phyloP scores from a whole-genome alignment of 2,113 vertebrate genomes.

The Malurus alboscapulatus region DNA sequence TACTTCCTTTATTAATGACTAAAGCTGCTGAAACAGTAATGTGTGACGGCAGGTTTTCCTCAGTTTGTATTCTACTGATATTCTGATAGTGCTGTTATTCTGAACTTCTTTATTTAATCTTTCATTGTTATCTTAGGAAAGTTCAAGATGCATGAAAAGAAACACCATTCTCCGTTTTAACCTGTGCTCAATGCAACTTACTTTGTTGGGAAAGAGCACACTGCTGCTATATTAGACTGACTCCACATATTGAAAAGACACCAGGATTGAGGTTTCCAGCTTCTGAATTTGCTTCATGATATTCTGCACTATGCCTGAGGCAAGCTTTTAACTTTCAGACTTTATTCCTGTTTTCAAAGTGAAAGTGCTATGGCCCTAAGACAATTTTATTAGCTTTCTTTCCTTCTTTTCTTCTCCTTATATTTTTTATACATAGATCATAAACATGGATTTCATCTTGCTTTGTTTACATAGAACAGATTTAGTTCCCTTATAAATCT shows the following conservation, averaged over 20 bases:
- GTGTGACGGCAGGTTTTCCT: not conserved
- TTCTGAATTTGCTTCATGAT: not conserved
- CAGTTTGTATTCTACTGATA: not conserved
- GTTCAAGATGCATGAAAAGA: not conserved
- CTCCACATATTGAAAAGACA: not conserved
- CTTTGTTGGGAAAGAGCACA: not conserved
- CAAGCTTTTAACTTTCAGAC: not conserved
- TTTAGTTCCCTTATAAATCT: slow-evolving; percentile 38
- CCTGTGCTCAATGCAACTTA: not conserved
- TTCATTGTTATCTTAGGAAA: not conserved
- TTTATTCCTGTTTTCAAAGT: not conserved
- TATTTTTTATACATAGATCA: not conserved
- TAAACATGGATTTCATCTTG: slow-evolving; percentile 28
- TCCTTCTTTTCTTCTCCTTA: not conserved
- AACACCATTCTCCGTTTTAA: not conserved
- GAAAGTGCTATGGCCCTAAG: not conserved
- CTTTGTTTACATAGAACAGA: slow-evolving; percentile 29
- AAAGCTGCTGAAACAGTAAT: not conserved
- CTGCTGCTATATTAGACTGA: not conserved
- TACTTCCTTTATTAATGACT: not conserved
- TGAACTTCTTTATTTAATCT: not conserved
- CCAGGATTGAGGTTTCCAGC: not conserved
- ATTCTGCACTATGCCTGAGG: not conserved
- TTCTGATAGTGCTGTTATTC: not conserved
- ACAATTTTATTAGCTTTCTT: not conserved